These are phyloP conservation scores for Zhuqinia jingwanae DNA, from an alignment of 2,888 invertebrate genomes.

Conservation along the genomic window DNA sequence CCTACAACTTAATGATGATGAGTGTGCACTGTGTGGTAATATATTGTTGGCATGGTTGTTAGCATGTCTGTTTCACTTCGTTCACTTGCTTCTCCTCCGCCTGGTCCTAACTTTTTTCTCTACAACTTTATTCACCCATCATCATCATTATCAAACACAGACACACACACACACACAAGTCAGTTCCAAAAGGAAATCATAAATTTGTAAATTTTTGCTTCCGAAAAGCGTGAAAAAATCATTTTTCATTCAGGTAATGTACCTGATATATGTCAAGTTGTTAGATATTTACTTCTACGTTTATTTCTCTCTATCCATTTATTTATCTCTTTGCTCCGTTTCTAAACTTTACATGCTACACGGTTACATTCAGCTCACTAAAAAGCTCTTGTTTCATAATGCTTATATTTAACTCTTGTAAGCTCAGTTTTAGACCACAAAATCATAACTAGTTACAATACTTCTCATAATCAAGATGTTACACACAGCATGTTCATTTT, in stretches of 20 bases:
- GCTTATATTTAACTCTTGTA: slow-evolving; percentile 34
- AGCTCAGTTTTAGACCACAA: background rate
- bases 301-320: background rate
- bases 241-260: slow-evolving; percentile 79
- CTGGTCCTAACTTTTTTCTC: background rate
- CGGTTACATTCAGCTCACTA: background rate
- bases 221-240: slow-evolving; percentile 79
- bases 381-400: background rate
- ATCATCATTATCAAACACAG: background rate
- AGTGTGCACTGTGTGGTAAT: slow-evolving; percentile 25
- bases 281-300: background rate
- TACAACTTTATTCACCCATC: slow-evolving; percentile 14
- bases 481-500: background rate
- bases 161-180: slow-evolving; percentile 4
- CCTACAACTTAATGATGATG: slow-evolving; percentile 69
- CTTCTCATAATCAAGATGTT: slow-evolving; percentile 8
- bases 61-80: background rate
- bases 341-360: background rate
- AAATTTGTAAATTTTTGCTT: slow-evolving; percentile 79
- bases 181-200: slow-evolving; percentile 78
- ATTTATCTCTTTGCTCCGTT: background rate
- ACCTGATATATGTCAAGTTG: slow-evolving; percentile 53
- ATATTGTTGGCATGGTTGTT: slow-evolving; percentile 33
- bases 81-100: slow-evolving; percentile 33
- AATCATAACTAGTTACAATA: background rate